phyloP scores from a whole-genome alignment of 2,888 invertebrate species.

The Cataglyphis livida region DNA sequence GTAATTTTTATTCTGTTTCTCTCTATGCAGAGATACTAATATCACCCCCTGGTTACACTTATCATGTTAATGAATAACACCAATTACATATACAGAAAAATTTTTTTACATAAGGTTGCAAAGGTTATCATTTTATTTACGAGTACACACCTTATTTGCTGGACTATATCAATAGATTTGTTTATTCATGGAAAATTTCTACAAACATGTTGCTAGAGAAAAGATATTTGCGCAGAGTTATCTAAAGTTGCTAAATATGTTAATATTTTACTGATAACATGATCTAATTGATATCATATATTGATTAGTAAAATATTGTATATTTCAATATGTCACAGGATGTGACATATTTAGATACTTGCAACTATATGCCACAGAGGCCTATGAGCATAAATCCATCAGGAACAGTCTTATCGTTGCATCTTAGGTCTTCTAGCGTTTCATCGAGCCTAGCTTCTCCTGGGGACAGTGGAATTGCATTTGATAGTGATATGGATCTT shows the following conservation, averaged over 20 bases:
- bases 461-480: conserved; percentile 91
- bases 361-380: conserved; percentile 84
- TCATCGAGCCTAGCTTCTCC: conserved; percentile 88
- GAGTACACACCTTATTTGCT: conserved; percentile 37
- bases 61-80: conserved; percentile 81
- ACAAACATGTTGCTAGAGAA: conserved; percentile 16
- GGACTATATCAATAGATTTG: conserved; percentile 43
- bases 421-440: conserved; percentile 82
- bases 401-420: conserved; percentile 82
- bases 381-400: conserved; percentile 85
- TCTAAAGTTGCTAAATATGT: background rate
- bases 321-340: conserved; percentile 74
- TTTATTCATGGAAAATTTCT: conserved; percentile 63
- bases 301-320: background rate
- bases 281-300: background rate
- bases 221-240: conserved; percentile 18
- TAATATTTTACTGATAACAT: background rate
- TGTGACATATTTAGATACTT: conserved; percentile 84
- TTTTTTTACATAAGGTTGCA: conserved; percentile 71
- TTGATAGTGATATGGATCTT: conserved; percentile 85
- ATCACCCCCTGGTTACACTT: conserved; percentile 84
- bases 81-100: conserved; percentile 74
- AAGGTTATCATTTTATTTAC: conserved; percentile 77
- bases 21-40: conserved; percentile 73
- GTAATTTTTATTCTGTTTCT: conserved; percentile 63